Evolutionary conservation across 2,113 vertebrate species (phyloP).

Genomic region (Pomatorhinus ruficollis): DNA sequence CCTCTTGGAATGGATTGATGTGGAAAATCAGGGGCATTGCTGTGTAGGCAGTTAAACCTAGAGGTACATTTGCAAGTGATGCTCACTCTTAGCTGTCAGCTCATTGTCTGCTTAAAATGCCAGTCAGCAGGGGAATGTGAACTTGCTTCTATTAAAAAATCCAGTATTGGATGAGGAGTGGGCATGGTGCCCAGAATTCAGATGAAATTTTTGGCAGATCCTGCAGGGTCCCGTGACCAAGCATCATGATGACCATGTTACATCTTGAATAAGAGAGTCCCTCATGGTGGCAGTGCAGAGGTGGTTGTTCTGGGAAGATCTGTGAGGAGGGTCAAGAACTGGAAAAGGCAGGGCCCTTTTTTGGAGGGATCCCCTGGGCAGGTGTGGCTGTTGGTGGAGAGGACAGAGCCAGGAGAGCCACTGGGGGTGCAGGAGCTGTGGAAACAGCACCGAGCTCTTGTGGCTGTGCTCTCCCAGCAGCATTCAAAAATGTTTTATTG

Average conservation of each 20-base stretch:
- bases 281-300: neutral
- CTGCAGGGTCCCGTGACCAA: neutral
- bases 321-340: neutral
- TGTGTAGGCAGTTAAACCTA: neutral
- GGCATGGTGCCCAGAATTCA: neutral
- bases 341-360: neutral
- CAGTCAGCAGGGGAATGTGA: neutral
- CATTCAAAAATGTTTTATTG: neutral
- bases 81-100: neutral
- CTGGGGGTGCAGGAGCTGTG: neutral
- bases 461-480: neutral
- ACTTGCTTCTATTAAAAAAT: neutral
- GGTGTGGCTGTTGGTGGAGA: neutral
- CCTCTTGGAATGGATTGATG: neutral
- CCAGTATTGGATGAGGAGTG: neutral
- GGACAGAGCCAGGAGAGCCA: neutral
- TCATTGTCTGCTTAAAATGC: neutral
- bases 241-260: neutral
- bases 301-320: neutral
- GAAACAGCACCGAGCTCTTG: neutral
- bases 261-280: neutral
- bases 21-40: neutral
- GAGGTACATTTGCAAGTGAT: neutral
- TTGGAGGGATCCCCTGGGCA: neutral
- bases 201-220: neutral